phyloP scores from a whole-genome alignment of 2,888 invertebrate genomes.

The Busseola fusca region DNA sequence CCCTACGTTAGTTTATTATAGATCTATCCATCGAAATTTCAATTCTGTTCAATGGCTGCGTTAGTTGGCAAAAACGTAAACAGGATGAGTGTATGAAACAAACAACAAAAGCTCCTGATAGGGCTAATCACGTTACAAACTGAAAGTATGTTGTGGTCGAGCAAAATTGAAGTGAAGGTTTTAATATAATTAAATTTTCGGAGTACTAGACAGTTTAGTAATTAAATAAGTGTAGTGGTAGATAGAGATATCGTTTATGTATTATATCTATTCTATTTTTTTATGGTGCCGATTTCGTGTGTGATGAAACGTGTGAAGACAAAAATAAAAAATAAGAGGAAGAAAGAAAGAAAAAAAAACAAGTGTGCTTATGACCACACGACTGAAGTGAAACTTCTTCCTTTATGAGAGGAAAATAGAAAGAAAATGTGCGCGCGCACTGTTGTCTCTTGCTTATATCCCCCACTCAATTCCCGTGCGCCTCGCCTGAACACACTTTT shows the following conservation, averaged over 20 bases:
- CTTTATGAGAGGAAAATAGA: too few species aligned
- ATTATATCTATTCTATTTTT: too few species aligned
- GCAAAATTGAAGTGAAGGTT: constrained; percentile 40
- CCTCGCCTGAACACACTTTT: too few species aligned
- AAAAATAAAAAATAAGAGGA: too few species aligned
- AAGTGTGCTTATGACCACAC: too few species aligned
- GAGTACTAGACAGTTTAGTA: constrained; percentile 24
- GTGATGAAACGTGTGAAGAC: too few species aligned
- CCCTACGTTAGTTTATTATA: constrained; percentile 42
- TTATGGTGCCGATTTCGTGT: too few species aligned
- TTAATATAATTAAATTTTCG: constrained; percentile 37
- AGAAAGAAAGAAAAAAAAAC: too few species aligned
- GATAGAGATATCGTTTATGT: not conserved
- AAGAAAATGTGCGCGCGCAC: too few species aligned
- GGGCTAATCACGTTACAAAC: constrained; percentile 44
- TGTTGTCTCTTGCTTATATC: too few species aligned
- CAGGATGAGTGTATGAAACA: constrained; percentile 40
- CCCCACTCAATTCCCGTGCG: too few species aligned
- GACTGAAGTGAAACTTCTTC: too few species aligned
- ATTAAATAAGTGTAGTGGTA: constrained; percentile 28
- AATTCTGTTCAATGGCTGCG: constrained; percentile 28
- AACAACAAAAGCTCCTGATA: constrained; percentile 38
- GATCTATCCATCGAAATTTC: constrained; percentile 33
- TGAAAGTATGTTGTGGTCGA: constrained; percentile 46
- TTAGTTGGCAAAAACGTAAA: constrained; percentile 40